Evolutionary conservation across 2,888 invertebrate genomes (phyloP).

Genomic region (Euclidia mi): DNA sequence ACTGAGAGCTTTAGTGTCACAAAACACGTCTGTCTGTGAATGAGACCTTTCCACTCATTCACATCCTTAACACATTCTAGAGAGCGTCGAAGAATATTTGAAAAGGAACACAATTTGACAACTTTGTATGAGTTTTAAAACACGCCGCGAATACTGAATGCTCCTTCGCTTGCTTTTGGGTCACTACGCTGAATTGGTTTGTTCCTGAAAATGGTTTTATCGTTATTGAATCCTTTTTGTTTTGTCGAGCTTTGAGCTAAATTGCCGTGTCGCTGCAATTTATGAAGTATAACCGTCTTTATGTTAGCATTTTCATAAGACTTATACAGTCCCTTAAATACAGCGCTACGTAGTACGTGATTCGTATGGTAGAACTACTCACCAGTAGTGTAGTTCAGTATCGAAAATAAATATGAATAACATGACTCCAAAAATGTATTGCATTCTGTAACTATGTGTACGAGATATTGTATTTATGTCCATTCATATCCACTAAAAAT

Average conservation of each 20-base stretch:
- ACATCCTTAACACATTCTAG: conserved; percentile 19
- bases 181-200: conserved; percentile 35
- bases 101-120: conserved; percentile 41
- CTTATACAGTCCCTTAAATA: conserved; percentile 11
- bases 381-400: too few relatives aligned
- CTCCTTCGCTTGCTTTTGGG: conserved; percentile 23
- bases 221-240: conserved; percentile 33
- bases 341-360: neutral
- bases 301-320: conserved; percentile 31
- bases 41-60: conserved; percentile 31
- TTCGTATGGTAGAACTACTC: too few relatives aligned
- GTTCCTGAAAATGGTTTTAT: conserved; percentile 29
- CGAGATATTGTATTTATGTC: too few relatives aligned
- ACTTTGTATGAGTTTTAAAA: conserved; percentile 43
- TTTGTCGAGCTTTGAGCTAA: conserved; percentile 24
- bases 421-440: too few relatives aligned
- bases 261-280: conserved; percentile 38
- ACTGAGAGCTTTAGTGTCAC: conserved; percentile 12
- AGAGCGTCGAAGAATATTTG: conserved; percentile 34
- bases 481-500: too few relatives aligned
- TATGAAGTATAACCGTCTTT: conserved; percentile 40
- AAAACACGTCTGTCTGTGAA: conserved; percentile 10
- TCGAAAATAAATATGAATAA: too few relatives aligned
- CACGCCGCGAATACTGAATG: conserved; percentile 32
- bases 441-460: too few relatives aligned